Conservation (phyloP, 2,797 vertebrate genomes). For the Cyclopterus lumpus region DNA sequence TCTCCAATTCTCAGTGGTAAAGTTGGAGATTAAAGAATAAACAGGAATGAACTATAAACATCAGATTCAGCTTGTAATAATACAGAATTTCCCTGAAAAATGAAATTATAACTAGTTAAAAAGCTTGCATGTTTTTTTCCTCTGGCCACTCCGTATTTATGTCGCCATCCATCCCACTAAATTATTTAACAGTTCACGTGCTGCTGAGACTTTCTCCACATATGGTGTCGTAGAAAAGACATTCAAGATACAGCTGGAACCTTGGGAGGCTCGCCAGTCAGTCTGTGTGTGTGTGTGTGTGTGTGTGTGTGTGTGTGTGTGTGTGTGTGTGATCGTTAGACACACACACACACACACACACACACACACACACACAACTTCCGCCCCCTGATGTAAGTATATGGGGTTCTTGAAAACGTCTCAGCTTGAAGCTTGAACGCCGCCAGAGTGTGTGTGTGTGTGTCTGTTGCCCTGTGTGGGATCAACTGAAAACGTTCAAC, state of each 20-base stretch:
- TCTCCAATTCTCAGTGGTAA: neutral
- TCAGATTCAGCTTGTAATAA: neutral
- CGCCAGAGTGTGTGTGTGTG: slow-evolving; percentile 16
- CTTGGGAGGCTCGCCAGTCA: slow-evolving; percentile 51
- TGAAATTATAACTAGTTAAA: neutral
- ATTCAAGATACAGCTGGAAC: slow-evolving; percentile 64
- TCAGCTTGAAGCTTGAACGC: slow-evolving; percentile 44
- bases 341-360: slow-evolving; percentile 15
- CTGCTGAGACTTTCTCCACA: slow-evolving; percentile 50
- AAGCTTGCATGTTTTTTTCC: neutral
- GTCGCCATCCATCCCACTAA: slow-evolving; percentile 4
- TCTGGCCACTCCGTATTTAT: slow-evolving; percentile 15
- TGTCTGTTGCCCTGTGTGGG: slow-evolving; percentile 34
- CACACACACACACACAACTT: slow-evolving; percentile 22
- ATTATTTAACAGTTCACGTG: slow-evolving; percentile 39
- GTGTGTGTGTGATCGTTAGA: slow-evolving; percentile 11
- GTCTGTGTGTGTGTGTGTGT: slow-evolving; percentile 27
- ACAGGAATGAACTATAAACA: neutral
- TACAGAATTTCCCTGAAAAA: neutral
- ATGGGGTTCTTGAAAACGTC: slow-evolving; percentile 52
- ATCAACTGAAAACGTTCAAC: slow-evolving; percentile 67
- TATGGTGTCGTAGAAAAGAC: too few relatives aligned
- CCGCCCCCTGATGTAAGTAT: slow-evolving; percentile 48
- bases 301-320: slow-evolving; percentile 24
- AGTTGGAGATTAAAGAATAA: neutral